Base-by-base conservation (phyloP, 2,888 invertebrate species). In the Caenorhabditis auriculariae region DNA sequence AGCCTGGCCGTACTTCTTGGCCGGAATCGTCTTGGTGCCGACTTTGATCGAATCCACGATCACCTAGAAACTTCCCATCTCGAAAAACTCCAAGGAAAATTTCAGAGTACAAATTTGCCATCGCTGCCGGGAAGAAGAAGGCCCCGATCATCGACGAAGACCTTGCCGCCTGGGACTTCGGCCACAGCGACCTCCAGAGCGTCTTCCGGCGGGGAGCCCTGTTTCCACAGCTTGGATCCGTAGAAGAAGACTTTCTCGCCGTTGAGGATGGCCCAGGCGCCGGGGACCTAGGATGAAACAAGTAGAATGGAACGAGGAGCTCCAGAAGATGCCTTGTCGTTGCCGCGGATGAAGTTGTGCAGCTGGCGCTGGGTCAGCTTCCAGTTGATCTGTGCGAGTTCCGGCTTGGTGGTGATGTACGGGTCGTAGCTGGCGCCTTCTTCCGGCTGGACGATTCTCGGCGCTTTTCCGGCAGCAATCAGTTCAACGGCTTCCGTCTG, bases 371-470 rank as follows among this genome's bases (percentile, higher is more conserved):
- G 77, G 26, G 64, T 72, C 51, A 70, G 72, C 26, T 45, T 32
- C 76, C 81, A 83, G 53, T 84, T 81, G 41, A 84, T 78, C 79
- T 88, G 86, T 75, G 91, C 91, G 42, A 91, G 87, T 74, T 92
- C 91, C 3, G 81, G 81, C 59, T 81, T 81, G 4, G 74, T 66
- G 15, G 81, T 80, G 44, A 81, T 81, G 65, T 80, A 80, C 0
- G 93, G 88, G 78, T 96, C 95, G 82, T 95, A 96, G 0, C 90
- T 90, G 50, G 94, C 93, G 0, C 92, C 93, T 61, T 90, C 89
- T 80, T 89, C 89, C 0, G 89, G 85, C 83, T 96, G 95, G 0
- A 83, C 81, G 23, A 90, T 87, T 76, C 86, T 87, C 0, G 92
- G 93, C 0, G 95, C 94, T 3, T 84, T 88, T 0, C 89, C 90